Evolutionary conservation across 1,140 invertebrate genomes (phyloP), one percentile per base, ranked within the genome.

Genomic region (Penaeus chinensis): DNA sequence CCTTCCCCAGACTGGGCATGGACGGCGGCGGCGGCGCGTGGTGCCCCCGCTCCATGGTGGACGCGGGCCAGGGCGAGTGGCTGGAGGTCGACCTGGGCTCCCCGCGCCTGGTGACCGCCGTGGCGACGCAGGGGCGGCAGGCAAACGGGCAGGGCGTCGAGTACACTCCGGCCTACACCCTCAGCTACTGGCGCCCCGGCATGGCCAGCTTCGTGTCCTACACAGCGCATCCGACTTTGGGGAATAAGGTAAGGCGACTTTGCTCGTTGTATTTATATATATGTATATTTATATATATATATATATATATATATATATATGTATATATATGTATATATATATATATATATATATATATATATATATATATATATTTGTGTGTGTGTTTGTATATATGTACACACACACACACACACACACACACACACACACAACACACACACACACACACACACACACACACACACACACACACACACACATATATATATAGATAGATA

Each of bases 121-220:
- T 97, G 76, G 95, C 96, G 91, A 95, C 95, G 10, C 96, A 97
- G 92, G 96, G 96, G 27, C 94, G 96, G n/a, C 96, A 95, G 92
- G 95, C 95, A 87, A 94, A 95, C 88, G 96, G 96, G 60, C 93
- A 94, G 90, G 96, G 96, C 54, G 94, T 95, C 89, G 96, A 97
- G 91, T 97, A 95, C 92, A 94, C 95, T 24, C 95, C 95, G 90
- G 93, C 95, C 84, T 96, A 96, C 91, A 93, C 94, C 62, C 90
- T 97, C 27, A 96, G 96, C 91, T 97, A 96, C 91, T 94, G 94
- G 93, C 91, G 95, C 89, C 94, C 94, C 4, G 94, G 93, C 24
- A 92, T 95, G 85, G 84, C 32, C 13, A 92, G 93, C 42, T 96
- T 95, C 95, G 93, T 93, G 61, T 93, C 93, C 87, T 96, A 95